phyloP scores from a whole-genome alignment of 2,797 vertebrate genomes.

The Menidia menidia region DNA sequence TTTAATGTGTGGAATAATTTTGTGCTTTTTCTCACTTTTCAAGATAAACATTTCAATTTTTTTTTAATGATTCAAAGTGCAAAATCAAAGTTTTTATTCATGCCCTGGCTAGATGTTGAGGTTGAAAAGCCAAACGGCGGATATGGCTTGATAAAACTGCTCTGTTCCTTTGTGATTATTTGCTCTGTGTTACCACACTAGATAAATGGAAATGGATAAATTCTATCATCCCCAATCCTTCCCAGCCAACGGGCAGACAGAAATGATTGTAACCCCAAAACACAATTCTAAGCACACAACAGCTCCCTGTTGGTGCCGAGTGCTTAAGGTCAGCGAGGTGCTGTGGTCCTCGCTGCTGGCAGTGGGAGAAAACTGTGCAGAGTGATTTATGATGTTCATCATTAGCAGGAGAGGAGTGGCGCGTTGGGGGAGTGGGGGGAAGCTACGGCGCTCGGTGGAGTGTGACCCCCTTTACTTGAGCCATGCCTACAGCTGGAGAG shows the following conservation, averaged over 20 bases:
- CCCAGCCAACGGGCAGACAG: constrained; percentile 6
- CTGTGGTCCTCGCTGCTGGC: constrained; percentile 40
- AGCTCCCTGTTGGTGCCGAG: constrained; percentile 4
- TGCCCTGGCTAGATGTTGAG: neutral
- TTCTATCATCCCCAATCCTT: constrained; percentile 4
- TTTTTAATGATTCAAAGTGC: neutral
- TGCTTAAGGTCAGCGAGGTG: constrained; percentile 29
- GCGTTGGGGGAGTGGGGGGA: constrained; percentile 39
- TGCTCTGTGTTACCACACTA: neutral
- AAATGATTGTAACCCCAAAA: constrained; percentile 15
- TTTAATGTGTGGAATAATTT: too few species aligned
- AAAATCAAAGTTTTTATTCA: neutral
- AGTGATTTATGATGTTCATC: constrained; percentile 73
- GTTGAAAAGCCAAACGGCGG: neutral
- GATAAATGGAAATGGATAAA: constrained; percentile 1
- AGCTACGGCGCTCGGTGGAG: constrained; percentile 59
- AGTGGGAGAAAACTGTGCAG: constrained; percentile 47
- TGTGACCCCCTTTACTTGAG: constrained; percentile 52
- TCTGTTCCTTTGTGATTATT: constrained; percentile 5
- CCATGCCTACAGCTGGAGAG: constrained; percentile 34
- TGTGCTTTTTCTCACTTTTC: neutral
- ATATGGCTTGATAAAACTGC: neutral
- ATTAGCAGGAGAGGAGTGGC: constrained; percentile 57
- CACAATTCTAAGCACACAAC: constrained; percentile 16
- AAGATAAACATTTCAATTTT: neutral